Percentiles rank a stretch among this genome's conserved stretches.
These are phyloP conservation scores for Ennomos fuscantarius DNA, from an alignment of 2,888 invertebrate genomes.

Conservation along the genomic window DNA sequence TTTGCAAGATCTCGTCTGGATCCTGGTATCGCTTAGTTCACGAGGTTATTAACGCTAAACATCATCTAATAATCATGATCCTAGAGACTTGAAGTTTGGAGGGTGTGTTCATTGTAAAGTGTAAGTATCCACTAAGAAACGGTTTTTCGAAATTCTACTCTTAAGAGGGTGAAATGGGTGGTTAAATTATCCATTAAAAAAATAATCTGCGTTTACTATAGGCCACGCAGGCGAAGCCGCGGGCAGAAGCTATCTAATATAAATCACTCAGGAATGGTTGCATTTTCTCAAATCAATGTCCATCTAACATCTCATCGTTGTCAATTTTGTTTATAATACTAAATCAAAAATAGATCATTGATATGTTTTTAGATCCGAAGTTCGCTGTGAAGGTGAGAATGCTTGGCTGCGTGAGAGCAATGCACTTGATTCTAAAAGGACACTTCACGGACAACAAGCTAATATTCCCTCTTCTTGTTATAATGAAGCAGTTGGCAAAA, in stretches of 20 bases:
- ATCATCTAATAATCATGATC: slow-evolving; percentile 26
- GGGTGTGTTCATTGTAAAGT: too few relatives aligned
- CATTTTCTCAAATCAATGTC: slow-evolving; percentile 21
- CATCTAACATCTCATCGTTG: slow-evolving; percentile 12
- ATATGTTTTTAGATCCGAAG: slow-evolving; percentile 81
- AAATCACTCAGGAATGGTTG: slow-evolving; percentile 7
- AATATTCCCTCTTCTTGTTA: slow-evolving; percentile 84
- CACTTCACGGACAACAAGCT: slow-evolving; percentile 86
- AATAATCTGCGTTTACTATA: too few relatives aligned
- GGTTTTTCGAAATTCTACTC: too few relatives aligned
- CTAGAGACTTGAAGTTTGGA: too few relatives aligned
- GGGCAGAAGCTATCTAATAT: too few relatives aligned
- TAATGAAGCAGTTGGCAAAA: slow-evolving; percentile 86
- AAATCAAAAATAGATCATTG: slow-evolving; percentile 12
- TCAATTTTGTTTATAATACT: slow-evolving; percentile 9
- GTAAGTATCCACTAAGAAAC: too few relatives aligned
- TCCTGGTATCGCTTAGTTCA: slow-evolving; percentile 81
- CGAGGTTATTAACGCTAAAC: slow-evolving; percentile 65
- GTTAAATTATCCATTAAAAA: too few relatives aligned
- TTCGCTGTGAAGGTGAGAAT: slow-evolving; percentile 88
- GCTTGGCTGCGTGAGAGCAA: slow-evolving; percentile 85
- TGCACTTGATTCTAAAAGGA: slow-evolving; percentile 86
- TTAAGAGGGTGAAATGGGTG: too few relatives aligned
- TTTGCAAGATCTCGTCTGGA: slow-evolving; percentile 84
- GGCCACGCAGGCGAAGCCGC: too few relatives aligned